Base-by-base conservation (phyloP, 2,888 invertebrate genomes). In the Scaptodrosophila latifasciaeformis region DNA sequence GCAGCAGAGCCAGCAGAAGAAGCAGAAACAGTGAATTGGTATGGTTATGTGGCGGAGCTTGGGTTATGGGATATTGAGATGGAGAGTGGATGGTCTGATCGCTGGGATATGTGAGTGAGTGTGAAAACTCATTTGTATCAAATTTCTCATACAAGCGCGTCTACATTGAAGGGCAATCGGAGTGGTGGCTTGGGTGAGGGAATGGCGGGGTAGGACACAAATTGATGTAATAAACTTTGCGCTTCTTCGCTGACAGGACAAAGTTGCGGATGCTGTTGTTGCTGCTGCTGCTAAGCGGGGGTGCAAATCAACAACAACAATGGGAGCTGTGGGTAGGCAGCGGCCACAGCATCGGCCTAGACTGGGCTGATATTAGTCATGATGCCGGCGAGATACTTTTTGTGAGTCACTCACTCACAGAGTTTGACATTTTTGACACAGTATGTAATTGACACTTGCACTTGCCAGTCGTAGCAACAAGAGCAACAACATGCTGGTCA, bases 341-440 rank as follows among this genome's bases (percentile, higher is more conserved):
- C 19, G 24, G 24, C 53, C 40, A 35, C 34, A 37, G 37, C 48
- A 30, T 27, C 13, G 2, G 39, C 31, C 24, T n/a, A 29, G 6
- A 29, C 10, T 37, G 45, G 27, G 55, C 31, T 43, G 37, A 42
- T 30, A 21, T 40, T 46, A 18, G 29, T 27, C 48, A 30, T 48
- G 30, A 13, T n/a, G 34, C 13, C 13, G 10, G n/a, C n/a, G n/a
- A n/a, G 53, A 30, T 21, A 35, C 35, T 39, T 12, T n/a, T 39
- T 50, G 44, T 45, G 70, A 30, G 68, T 59, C 67, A 65, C 50
- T 80, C 70, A 78, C 75, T 70, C 76, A 65, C 64, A 55, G 68
- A 68, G 70, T 74, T 79, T 84, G 81, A 82, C 82, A 82, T 70
- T 82, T 83, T 82, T 84, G 78, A 82, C 82, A 84, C 74, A 70